Conservation (phyloP, 2,888 invertebrate species). For the Trachelus stipa region DNA sequence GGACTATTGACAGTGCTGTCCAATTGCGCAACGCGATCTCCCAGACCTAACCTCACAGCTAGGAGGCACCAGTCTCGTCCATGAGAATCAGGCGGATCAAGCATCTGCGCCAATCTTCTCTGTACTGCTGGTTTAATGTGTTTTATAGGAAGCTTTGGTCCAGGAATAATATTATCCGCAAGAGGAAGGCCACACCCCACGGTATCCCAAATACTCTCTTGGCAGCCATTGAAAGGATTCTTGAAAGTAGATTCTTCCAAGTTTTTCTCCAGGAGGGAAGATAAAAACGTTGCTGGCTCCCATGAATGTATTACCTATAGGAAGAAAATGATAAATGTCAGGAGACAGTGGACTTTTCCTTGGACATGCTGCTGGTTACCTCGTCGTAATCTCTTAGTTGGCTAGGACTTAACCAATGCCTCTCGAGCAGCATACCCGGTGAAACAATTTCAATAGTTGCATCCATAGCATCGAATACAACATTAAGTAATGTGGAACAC, state of each 20-base stretch:
- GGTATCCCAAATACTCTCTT: slow-evolving; percentile 62
- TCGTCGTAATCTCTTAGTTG: slow-evolving; percentile 68
- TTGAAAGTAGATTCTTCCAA: slow-evolving; percentile 59
- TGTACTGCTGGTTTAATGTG: slow-evolving; percentile 73
- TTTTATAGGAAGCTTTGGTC: slow-evolving; percentile 66
- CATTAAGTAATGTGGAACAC: slow-evolving; percentile 78
- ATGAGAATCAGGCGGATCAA: slow-evolving; percentile 79
- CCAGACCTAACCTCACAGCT: slow-evolving; percentile 77
- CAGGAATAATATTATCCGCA: slow-evolving; percentile 59
- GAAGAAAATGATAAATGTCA: slow-evolving; percentile 5
- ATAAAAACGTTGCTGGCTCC: slow-evolving; percentile 56
- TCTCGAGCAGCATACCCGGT: slow-evolving; percentile 76
- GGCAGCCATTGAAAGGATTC: slow-evolving; percentile 60
- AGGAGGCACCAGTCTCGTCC: slow-evolving; percentile 84
- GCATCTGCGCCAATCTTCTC: slow-evolving; percentile 73
- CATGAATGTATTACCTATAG: slow-evolving; percentile 58
- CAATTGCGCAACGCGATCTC: slow-evolving; percentile 66
- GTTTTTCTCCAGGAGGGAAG: slow-evolving; percentile 55
- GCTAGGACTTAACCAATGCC: slow-evolving; percentile 74
- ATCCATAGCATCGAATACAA: slow-evolving; percentile 74
- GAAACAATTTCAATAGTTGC: slow-evolving; percentile 73
- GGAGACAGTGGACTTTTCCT: neutral
- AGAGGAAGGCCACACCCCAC: slow-evolving; percentile 57
- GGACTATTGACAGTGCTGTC: slow-evolving; percentile 62
- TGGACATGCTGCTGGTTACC: slow-evolving; percentile 29